Evolutionary conservation across 2,888 invertebrate genomes (phyloP), one percentile per base, ranked within the genome.

Genomic region (Formica aserva): DNA sequence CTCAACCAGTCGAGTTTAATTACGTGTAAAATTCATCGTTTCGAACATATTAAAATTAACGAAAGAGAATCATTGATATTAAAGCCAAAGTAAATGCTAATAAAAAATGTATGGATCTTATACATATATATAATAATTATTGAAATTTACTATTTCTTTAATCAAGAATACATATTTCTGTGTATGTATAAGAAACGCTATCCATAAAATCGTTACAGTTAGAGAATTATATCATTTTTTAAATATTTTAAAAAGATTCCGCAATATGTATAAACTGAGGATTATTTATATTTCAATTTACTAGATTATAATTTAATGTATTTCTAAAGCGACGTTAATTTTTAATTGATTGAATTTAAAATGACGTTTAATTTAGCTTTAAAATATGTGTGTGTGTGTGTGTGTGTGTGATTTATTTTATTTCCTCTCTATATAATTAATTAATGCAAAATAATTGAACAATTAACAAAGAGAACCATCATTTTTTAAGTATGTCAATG

Each of bases 71-170:
- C n/a, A n/a, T 55, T 55, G n/a, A n/a, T 55, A 6, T 8, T 13
- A 6, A 29, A 72, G 22, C 13, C 18, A 60, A 38, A 18, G 2
- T 60, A 60, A 74, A 74, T 74, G 13, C 60, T 72, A 57, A 60
- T 57, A 26, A 11, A 41, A 60, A 60, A 29, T 60, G 0, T 13
- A n/a, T n/a, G 38, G 26, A 74, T 60, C 1, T 74, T 60, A 41
- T 18, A 38, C 13, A 3, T 26, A 72, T 6, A 1, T 18, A 48
- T 3, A 1, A 26, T 26, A 55, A 72, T 55, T 57, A 38, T 57
- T 11, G 11, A 22, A 3, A 35, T 57, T 72, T 1, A 22, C 1
- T 5, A 52, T 55, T 72, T 52, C 32, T 26, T 55, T 2, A 38
- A 57, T 57, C 2, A 38, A 22, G 35, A 35, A 35, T 22, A 9